phyloP scores from a whole-genome alignment of 2,888 invertebrate species.

The Sarcophaga rosellei region DNA sequence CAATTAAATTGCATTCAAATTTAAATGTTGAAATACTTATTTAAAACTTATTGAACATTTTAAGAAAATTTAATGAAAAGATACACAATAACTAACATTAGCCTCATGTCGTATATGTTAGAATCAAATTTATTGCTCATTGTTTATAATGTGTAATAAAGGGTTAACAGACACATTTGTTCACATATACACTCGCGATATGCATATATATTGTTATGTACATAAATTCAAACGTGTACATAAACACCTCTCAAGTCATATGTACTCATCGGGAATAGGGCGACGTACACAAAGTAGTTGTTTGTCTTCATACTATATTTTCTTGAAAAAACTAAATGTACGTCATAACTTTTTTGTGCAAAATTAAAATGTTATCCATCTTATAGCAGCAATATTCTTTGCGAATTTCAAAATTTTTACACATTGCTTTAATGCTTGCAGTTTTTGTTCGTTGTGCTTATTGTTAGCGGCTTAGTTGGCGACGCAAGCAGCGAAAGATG shows the following conservation, averaged over 20 bases:
- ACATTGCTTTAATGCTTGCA: conserved; percentile 13
- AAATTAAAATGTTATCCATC: not conserved
- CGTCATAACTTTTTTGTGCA: not conserved
- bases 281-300: conserved; percentile 60
- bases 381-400: conserved; percentile 1
- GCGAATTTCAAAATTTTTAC: not conserved
- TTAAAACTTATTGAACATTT: too few species aligned
- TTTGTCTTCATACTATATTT: conserved; percentile 15
- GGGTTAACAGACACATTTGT: conserved; percentile 37
- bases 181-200: not conserved
- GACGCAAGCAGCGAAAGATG: conserved; percentile 22
- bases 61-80: too few species aligned
- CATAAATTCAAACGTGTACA: conserved; percentile 29
- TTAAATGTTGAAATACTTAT: not conserved
- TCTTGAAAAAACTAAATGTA: not conserved
- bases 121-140: not conserved
- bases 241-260: not conserved
- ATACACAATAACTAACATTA: not conserved
- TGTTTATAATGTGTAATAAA: conserved; percentile 23
- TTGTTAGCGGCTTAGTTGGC: conserved; percentile 52
- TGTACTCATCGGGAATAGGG: conserved; percentile 54
- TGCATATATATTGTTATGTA: not conserved
- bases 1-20: not conserved
- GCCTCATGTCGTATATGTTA: not conserved
- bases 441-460: conserved; percentile 24